Base-by-base conservation (phyloP, 2,888 invertebrate species). In the Luperina nickerlii region DNA sequence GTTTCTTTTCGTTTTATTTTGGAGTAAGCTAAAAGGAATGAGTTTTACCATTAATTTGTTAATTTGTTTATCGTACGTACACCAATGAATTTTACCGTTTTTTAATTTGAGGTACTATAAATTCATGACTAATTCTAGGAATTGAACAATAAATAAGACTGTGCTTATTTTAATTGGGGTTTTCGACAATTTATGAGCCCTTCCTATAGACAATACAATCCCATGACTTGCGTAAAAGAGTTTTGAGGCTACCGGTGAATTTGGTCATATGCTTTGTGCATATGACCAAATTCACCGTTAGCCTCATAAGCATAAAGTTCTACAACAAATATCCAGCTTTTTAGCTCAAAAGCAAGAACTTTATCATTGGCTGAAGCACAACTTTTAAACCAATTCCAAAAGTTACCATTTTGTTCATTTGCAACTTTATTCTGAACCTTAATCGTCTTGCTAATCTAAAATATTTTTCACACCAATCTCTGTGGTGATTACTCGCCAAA, bases 401-500 rank as follows among this genome's bases (percentile, higher is more conserved):
- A 81, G 65, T 66, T 76, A 27, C 27, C 1, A 74, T 42, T 83
- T 74, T 9, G 32, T 75, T 63, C n/a, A 81, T 83, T 73, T 66
- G 2, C 20, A n/a, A 82, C 51, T 66, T 70, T 48, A 68, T 54
- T 67, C 32, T 51, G 24, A 79, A 62, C 63, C 38, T 65, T 63
- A 71, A 76, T 74, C n/a, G 54, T 24, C 42, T 60, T 42, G 27
- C 63, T 84, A 81, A 78, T 81, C 32, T 73, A 84, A 84, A 81
- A 75, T 77, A 80, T 77, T 87, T 83, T 85, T 84, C 66, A 20
- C 81, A 70, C 72, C 74, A 77, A 74, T 57, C 62, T 86, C 75
- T 48, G 67, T 74, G 42, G 57, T 79, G 75, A 84, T 89, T 88
- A 79, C 66, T 76, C 48, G 68, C 78, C 81, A 69, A 89, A 89